A percentile compares a stretch with the other conserved stretches of the same genome.
Conservation (phyloP, 2,797 vertebrate species). For the Sebastes cheni region DNA sequence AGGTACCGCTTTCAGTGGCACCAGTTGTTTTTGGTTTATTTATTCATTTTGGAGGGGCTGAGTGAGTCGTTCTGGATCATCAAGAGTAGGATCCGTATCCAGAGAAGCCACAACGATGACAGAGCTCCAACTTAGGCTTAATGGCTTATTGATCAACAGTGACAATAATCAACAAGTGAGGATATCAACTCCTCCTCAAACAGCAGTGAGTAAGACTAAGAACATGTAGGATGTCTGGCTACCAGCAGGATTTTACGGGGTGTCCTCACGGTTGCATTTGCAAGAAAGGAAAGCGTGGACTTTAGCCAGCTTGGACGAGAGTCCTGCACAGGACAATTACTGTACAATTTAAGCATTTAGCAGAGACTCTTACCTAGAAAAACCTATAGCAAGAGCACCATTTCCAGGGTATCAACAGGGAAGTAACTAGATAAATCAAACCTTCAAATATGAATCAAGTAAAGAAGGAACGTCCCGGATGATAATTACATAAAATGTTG, state of each 20-base stretch:
- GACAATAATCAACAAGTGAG: slow-evolving; percentile 18
- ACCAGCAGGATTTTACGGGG: slow-evolving; percentile 24
- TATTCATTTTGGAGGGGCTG: slow-evolving; percentile 9
- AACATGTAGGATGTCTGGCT: slow-evolving; percentile 22
- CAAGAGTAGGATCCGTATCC: slow-evolving; percentile 4
- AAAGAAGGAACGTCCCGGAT: background rate
- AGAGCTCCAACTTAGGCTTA: background rate
- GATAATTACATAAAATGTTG: background rate
- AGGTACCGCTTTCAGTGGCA: slow-evolving; percentile 54
- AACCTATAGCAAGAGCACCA: background rate
- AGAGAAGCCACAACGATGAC: slow-evolving; percentile 37
- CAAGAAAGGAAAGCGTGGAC: slow-evolving; percentile 8
- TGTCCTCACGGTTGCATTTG: slow-evolving; percentile 17
- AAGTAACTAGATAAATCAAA: background rate
- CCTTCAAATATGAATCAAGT: background rate
- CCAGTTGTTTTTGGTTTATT: slow-evolving; percentile 35
- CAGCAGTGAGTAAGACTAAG: background rate
- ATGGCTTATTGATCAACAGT: slow-evolving; percentile 24
- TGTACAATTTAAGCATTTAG: slow-evolving; percentile 13
- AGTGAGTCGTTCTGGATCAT: slow-evolving; percentile 24
- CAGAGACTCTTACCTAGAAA: background rate
- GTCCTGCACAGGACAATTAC: background rate
- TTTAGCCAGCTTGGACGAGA: background rate
- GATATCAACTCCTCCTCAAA: slow-evolving; percentile 6
- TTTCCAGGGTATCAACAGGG: background rate